phyloP scores from a whole-genome alignment of 2,888 invertebrate species.

The Leptopilina drosophilae region DNA sequence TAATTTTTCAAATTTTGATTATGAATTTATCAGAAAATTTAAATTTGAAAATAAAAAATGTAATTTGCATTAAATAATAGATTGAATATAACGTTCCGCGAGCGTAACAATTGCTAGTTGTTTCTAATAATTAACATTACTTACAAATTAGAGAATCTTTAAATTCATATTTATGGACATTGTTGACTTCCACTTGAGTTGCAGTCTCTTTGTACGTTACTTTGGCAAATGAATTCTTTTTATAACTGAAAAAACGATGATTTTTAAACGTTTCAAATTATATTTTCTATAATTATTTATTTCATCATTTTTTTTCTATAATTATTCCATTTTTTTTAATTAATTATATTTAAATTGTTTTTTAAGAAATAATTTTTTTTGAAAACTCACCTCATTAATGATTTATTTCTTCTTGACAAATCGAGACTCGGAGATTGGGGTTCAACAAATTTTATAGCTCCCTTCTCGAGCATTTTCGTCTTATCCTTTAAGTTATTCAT shows the following conservation, averaged over 20 bases:
- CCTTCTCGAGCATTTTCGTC: constrained; percentile 68
- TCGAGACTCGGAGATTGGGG: constrained; percentile 61
- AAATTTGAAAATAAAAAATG: too few relatives aligned
- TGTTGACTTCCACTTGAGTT: constrained; percentile 40
- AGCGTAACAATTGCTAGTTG: too few relatives aligned
- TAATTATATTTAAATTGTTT: constrained; percentile 11
- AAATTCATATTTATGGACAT: constrained; percentile 41
- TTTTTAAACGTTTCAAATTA: not conserved
- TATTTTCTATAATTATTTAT: not conserved
- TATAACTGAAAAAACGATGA: not conserved
- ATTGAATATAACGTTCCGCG: too few relatives aligned
- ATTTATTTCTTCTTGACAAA: constrained; percentile 55
- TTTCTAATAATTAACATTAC: constrained; percentile 27
- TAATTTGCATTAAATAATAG: too few relatives aligned
- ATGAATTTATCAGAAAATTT: too few relatives aligned
- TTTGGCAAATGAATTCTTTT: not conserved
- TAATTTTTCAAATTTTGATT: too few relatives aligned
- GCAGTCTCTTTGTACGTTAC: constrained; percentile 17
- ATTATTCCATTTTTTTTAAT: too few relatives aligned
- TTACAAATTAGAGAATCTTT: constrained; percentile 53
- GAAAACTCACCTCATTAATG: constrained; percentile 57
- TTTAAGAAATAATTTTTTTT: constrained; percentile 30
- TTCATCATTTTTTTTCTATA: too few relatives aligned
- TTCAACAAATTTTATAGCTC: constrained; percentile 66
- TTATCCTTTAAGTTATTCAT: constrained; percentile 64